Percentiles rank a stretch among this genome's conserved stretches.
These are phyloP conservation scores for Julus scandinavius DNA, from an alignment of 2,888 invertebrate genomes.

Conservation along the genomic window DNA sequence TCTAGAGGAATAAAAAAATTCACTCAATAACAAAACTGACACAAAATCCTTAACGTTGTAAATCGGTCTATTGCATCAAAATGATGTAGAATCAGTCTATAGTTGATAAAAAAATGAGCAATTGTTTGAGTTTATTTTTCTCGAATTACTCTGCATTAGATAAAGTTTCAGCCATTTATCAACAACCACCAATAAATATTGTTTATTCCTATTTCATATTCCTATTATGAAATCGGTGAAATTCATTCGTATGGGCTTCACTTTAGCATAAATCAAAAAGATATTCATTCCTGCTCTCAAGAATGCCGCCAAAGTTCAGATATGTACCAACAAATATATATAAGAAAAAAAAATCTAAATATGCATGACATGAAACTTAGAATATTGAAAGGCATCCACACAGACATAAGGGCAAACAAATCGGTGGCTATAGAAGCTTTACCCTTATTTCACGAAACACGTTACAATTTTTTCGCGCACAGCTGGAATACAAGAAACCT, in stretches of 20 bases:
- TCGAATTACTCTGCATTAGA: background rate
- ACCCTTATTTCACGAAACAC: background rate
- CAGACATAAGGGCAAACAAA: background rate
- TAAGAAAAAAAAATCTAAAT: background rate
- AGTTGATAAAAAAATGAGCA: too few species aligned
- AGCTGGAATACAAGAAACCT: conserved; percentile 37
- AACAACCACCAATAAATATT: background rate
- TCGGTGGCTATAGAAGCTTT: background rate
- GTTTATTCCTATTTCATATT: background rate
- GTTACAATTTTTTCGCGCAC: background rate
- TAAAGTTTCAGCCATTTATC: too few species aligned
- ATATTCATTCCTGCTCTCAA: background rate
- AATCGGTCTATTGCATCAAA: too few species aligned
- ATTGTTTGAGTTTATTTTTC: background rate
- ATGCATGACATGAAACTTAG: background rate
- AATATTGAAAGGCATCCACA: background rate
- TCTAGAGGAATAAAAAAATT: background rate
- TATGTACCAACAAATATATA: background rate
- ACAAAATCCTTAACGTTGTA: too few species aligned
- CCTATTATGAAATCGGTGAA: background rate
- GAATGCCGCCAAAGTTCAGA: background rate
- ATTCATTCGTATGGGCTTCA: background rate
- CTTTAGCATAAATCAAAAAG: background rate
- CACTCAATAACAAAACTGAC: background rate
- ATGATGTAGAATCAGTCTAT: too few species aligned